phyloP scores from a whole-genome alignment of 1,140 invertebrate genomes.

The Tetragonula clypearis region DNA sequence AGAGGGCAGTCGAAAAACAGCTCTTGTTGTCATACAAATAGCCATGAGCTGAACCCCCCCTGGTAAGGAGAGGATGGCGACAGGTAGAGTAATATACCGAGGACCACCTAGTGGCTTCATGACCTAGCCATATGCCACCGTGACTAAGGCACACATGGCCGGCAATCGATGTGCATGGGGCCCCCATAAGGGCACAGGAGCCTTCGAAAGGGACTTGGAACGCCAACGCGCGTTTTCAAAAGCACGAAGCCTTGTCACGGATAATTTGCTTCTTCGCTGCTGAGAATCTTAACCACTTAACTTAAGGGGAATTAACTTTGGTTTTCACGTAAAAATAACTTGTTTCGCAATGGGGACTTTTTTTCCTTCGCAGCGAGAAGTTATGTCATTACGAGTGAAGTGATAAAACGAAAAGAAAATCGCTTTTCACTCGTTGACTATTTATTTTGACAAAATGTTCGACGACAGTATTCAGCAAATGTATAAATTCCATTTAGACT shows the following conservation, averaged over 20 bases:
- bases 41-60: slow-evolving; percentile 63
- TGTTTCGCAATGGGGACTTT: no score
- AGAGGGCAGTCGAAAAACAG: slow-evolving; percentile 48
- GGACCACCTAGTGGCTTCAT: slow-evolving; percentile 81
- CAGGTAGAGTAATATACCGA: slow-evolving; percentile 80
- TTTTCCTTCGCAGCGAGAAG: no score
- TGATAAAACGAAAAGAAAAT: no score
- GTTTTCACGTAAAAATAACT: no score
- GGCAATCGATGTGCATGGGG: slow-evolving; percentile 65
- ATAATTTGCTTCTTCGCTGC: neutral
- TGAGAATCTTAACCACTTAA: neutral
- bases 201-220: slow-evolving; percentile 24
- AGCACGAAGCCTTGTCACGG: slow-evolving; percentile 42
- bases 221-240: slow-evolving; percentile 54
- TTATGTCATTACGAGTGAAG: no score
- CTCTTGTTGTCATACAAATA: slow-evolving; percentile 78
- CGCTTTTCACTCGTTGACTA: no score
- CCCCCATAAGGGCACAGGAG: slow-evolving; percentile 51
- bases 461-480: no score
- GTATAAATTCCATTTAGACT: no score
- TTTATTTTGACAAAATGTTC: no score
- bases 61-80: slow-evolving; percentile 72
- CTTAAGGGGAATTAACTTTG: no score
- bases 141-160: slow-evolving; percentile 81
- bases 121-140: slow-evolving; percentile 81